phyloP scores from a whole-genome alignment of 2,888 invertebrate genomes.

The Erannis defoliaria region DNA sequence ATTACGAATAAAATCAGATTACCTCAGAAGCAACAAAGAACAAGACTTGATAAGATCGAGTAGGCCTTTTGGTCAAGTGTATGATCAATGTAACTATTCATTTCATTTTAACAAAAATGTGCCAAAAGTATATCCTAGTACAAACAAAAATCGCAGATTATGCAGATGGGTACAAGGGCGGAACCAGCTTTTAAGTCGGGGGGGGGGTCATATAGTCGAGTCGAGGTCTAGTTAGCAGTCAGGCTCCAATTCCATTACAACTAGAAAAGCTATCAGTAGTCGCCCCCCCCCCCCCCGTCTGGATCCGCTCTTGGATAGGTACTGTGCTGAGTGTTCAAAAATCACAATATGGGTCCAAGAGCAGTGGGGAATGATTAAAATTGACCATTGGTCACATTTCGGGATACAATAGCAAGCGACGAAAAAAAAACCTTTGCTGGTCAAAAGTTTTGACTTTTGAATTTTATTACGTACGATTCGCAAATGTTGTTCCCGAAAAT shows the following conservation, averaged over 20 bases:
- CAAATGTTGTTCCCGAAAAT: conserved; percentile 17
- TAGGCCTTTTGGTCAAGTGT: conserved; percentile 61
- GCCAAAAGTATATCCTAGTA: conserved; percentile 65
- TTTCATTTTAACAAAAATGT: conserved; percentile 65
- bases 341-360: conserved; percentile 3
- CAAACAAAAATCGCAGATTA: conserved; percentile 33
- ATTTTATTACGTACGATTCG: background rate
- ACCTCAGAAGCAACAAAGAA: conserved; percentile 78
- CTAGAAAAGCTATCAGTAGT: too few species aligned
- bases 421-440: conserved; percentile 1
- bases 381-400: conserved; percentile 20
- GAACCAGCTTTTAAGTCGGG: too few species aligned
- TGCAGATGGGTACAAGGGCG: too few species aligned
- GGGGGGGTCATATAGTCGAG: too few species aligned
- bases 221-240: too few species aligned
- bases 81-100: conserved; percentile 37
- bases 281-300: too few species aligned
- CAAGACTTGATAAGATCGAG: conserved; percentile 60
- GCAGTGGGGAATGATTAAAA: conserved; percentile 6
- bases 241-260: too few species aligned
- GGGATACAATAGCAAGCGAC: background rate
- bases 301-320: too few species aligned
- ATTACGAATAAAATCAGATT: conserved; percentile 67
- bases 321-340: conserved; percentile 3
- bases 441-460: conserved; percentile 3